Evolutionary conservation across 2,797 vertebrate species (phyloP).

Genomic region (Ambastaia sidthimunki): DNA sequence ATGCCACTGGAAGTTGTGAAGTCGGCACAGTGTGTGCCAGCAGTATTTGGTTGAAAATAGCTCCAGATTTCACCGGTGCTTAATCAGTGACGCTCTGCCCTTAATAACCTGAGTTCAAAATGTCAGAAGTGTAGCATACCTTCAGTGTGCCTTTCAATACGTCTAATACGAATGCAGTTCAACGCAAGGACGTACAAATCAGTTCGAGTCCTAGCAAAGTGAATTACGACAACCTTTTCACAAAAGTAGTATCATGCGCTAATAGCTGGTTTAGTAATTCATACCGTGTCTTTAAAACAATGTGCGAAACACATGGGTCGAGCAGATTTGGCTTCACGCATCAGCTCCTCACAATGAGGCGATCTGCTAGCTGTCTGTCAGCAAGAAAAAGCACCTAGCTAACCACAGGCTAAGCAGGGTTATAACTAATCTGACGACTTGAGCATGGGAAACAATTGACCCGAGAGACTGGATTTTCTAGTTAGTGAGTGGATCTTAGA

Average conservation of each 20-base stretch:
- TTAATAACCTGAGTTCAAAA: conserved; percentile 22
- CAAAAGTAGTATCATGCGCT: background rate
- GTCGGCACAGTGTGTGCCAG: conserved; percentile 83
- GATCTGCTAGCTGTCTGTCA: background rate
- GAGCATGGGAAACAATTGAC: conserved; percentile 51
- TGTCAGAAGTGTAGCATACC: background rate
- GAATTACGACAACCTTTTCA: background rate
- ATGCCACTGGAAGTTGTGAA: conserved; percentile 84
- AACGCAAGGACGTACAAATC: background rate
- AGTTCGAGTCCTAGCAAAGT: background rate
- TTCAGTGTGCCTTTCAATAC: background rate
- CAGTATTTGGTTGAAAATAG: conserved; percentile 86
- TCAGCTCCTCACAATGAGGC: background rate
- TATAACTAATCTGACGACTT: conserved; percentile 25
- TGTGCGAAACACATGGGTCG: background rate
- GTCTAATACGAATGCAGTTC: background rate
- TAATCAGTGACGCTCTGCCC: conserved; percentile 39
- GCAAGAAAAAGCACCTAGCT: too few species aligned
- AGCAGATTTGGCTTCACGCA: background rate
- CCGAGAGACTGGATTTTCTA: conserved; percentile 51
- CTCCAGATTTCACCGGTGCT: conserved; percentile 57
- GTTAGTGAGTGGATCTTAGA: conserved; percentile 1
- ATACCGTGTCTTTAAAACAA: background rate
- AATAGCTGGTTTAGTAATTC: background rate
- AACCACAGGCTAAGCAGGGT: conserved; percentile 1